Conservation (phyloP, 2,113 vertebrate genomes). For the Antechinus flavipes region DNA sequence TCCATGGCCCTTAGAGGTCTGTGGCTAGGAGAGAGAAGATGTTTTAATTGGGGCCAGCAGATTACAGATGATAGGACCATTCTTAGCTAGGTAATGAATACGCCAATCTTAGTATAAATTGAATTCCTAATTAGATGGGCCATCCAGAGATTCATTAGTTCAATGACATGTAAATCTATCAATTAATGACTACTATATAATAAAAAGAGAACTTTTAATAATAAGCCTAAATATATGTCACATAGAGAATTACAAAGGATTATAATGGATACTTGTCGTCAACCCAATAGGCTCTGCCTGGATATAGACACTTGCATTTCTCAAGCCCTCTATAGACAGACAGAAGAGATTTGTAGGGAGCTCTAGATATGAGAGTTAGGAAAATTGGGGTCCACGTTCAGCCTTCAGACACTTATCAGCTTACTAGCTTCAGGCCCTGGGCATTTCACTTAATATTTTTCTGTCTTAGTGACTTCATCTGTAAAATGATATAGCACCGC, state of each 20-base stretch:
- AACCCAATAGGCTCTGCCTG: not conserved
- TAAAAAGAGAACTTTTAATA: not conserved
- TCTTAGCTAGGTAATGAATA: not conserved
- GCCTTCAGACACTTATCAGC: not conserved
- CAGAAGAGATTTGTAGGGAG: not conserved
- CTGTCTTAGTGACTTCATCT: not conserved
- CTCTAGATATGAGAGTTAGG: not conserved
- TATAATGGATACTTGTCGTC: not conserved
- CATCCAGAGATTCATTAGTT: not conserved
- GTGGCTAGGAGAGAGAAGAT: not conserved
- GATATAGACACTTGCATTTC: not conserved
- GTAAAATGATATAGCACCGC: not conserved
- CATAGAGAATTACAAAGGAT: not conserved
- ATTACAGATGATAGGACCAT: not conserved
- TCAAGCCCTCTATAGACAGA: not conserved
- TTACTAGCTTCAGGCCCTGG: not conserved
- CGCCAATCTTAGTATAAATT: not conserved
- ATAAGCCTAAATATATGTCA: not conserved
- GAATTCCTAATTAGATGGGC: not conserved
- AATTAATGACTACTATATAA: not conserved
- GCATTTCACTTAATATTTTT: not conserved
- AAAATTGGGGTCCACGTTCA: not conserved
- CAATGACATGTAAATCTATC: not conserved
- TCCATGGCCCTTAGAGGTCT: not conserved
- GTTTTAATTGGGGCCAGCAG: not conserved